Base-by-base conservation (phyloP, 2,797 vertebrate species). In the Enteromius fasciolatus region DNA sequence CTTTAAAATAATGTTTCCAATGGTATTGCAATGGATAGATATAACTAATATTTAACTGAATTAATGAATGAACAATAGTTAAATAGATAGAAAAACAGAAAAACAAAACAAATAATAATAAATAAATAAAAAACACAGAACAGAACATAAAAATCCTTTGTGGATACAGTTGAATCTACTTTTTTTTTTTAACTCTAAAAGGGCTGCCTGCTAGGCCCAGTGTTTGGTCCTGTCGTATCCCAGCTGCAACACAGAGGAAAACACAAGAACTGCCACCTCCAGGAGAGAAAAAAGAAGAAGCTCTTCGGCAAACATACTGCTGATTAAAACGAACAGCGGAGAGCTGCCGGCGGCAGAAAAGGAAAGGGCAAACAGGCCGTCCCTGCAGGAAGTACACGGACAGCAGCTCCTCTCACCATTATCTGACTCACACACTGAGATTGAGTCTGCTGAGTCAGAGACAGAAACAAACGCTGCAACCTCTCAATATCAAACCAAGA, bases 261-360 rank as follows among this genome's bases (percentile, higher is more conserved):
- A 89, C 89, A 89, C 89, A 91, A 90, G 88, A 87, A 89, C 89
- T 91, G 84, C 87, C 86, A 90, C 90, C 90, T 91, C 87, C 88
- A 87, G 87, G 89, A 87, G 85, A 89, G n/a, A 52, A 69, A 76
- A 64, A 83, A 50, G 9, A 72, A 80, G 36, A 92, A 90, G 90
- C 89, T 91, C 87, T 93, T 91, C 90, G 89, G 90, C 92, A 94
- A 94, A 94, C 90, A 94, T 52, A 85, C 81, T 84, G 88, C 90
- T 92, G 91, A 94, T 93, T 92, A 92, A 93, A 93, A 92, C 90
- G 92, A 94, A 94, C 90, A 92, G 90, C 75, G 78, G 77, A 61
- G 83, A 70, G 54, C 89, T 86, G 86, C 84, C 83, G 25, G 75
- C 86, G 91, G 87, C 86, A 83, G 86, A 85, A 87, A 90, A 76